Percentiles rank a stretch among this genome's conserved stretches.
Evolutionary conservation across 1,140 invertebrate species (phyloP).

Genomic region (Caenorhabditis remanei): DNA sequence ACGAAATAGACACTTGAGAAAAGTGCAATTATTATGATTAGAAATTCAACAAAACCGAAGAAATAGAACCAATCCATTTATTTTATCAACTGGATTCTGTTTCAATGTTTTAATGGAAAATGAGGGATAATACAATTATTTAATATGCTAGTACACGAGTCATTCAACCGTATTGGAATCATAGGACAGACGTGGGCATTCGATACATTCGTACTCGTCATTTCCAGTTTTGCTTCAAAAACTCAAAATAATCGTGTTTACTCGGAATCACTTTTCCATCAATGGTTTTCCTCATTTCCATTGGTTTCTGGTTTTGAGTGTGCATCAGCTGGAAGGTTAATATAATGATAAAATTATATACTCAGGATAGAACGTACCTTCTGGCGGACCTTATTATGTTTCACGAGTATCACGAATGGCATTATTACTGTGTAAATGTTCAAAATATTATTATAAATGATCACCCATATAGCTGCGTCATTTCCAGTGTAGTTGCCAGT

Average conservation of each 20-base stretch:
- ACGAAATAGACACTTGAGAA: background rate
- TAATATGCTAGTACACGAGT: too few relatives aligned
- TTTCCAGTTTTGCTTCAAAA: constrained; percentile 17
- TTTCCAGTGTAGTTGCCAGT: background rate
- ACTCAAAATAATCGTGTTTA: constrained; percentile 40
- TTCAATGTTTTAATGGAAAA: too few relatives aligned
- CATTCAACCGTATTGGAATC: background rate
- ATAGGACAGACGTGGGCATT: background rate
- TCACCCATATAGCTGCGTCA: background rate
- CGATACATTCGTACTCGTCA: background rate
- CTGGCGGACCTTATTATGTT: constrained; percentile 5
- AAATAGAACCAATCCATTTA: constrained; percentile 9
- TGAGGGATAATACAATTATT: too few relatives aligned
- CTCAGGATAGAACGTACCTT: background rate
- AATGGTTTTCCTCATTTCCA: background rate
- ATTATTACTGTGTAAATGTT: constrained; percentile 13
- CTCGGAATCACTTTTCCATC: constrained; percentile 30
- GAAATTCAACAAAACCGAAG: background rate
- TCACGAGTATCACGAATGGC: constrained; percentile 32
- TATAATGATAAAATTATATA: too few relatives aligned
- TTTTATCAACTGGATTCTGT: background rate
- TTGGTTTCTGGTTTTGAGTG: background rate
- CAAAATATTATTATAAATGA: constrained; percentile 1
- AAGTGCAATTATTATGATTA: background rate
- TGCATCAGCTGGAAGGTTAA: background rate